These are phyloP conservation scores for Ptychadena robeensis DNA, from an alignment of 2,797 vertebrate genomes.

Conservation along the genomic window DNA sequence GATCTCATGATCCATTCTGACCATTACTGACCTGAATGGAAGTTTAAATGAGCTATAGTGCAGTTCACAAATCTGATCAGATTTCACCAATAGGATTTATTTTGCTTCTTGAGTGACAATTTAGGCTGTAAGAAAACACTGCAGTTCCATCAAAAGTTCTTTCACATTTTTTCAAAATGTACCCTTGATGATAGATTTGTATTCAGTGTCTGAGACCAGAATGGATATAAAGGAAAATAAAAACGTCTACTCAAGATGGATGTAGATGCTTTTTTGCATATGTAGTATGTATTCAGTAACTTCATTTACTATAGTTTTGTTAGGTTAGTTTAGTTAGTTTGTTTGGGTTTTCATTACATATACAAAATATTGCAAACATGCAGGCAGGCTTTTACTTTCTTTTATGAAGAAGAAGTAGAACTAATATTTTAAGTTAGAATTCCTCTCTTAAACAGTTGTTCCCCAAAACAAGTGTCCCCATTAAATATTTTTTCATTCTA, in stretches of 20 bases:
- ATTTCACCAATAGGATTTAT: slow-evolving; percentile 55
- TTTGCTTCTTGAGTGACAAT: slow-evolving; percentile 54
- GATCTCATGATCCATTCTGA: not conserved
- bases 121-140: slow-evolving; percentile 56
- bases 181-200: slow-evolving; percentile 36
- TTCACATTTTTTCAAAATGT: slow-evolving; percentile 43
- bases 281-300: not conserved
- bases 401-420: too few relatives aligned
- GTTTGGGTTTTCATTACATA: too few relatives aligned
- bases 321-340: too few relatives aligned
- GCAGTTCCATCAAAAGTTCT: slow-evolving; percentile 47
- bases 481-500: too few relatives aligned
- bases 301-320: too few relatives aligned
- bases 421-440: too few relatives aligned
- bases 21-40: slow-evolving; percentile 27
- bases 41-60: slow-evolving; percentile 40
- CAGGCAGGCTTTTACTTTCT: too few relatives aligned
- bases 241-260: not conserved
- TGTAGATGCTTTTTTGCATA: slow-evolving; percentile 2
- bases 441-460: too few relatives aligned
- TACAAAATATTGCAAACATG: too few relatives aligned
- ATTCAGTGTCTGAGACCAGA: not conserved
- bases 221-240: slow-evolving; percentile 35
- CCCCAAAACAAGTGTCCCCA: too few relatives aligned
- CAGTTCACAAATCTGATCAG: slow-evolving; percentile 54